Base-by-base conservation (phyloP, 2,113 vertebrate genomes). In the Thinocorus orbignyianus region DNA sequence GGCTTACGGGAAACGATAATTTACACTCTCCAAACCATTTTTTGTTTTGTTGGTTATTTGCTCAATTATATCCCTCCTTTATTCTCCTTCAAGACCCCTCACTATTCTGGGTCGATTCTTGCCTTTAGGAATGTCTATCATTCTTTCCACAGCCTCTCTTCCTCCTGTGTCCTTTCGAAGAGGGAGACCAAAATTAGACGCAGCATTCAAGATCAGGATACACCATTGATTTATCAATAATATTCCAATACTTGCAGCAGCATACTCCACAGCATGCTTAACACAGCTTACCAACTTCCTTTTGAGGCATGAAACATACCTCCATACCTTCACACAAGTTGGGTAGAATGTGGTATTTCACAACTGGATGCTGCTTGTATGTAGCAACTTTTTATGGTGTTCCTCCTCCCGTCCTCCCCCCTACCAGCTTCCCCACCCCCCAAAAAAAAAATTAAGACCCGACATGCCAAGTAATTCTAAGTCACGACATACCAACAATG, bases 401-500 rank as follows among this genome's bases (percentile, higher is more conserved):
- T 22, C 3, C 7, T 3, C 23, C 33, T 12, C 69, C 28, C 14
- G n/a, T n/a, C n/a, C n/a, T n/a, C n/a, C n/a, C n/a, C n/a, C n/a
- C n/a, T n/a, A n/a, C n/a, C n/a, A n/a, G n/a, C n/a, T n/a, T n/a
- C n/a, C n/a, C n/a, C n/a, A n/a, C n/a, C n/a, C n/a, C n/a, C n/a
- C n/a, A n/a, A n/a, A n/a, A 33, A 33, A 39, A n/a, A 61, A 73
- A 73, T 93, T 48, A 62, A 58, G 33, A 66, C 25, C 26, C 9
- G 9, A 30, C 16, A 30, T 28, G 28, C 15, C 14, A 73, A 26
- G 30, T 42, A n/a, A 64, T 77, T 77, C 92, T 48, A 66, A 37
- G 7, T 68, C 48, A 20, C 7, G 26, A 49, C n/a, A 72, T 6
- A 61, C 31, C 46, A 57, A 65, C 23, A 41, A 9, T 0, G 0